Conservation (phyloP, 2,888 invertebrate species). For the Pollenia griseotomentosa region DNA sequence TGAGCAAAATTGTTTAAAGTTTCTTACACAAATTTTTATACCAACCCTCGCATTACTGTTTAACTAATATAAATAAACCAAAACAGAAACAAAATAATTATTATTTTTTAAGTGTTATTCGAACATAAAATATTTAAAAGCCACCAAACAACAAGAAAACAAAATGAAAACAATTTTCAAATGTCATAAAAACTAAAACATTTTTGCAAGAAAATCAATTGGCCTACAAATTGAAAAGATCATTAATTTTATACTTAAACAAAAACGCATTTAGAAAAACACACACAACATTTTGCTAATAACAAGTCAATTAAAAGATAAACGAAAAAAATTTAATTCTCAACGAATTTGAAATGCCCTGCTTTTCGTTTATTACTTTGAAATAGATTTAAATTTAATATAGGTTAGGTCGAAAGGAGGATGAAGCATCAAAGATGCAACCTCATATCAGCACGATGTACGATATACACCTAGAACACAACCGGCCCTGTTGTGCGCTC, state of each 20-base stretch:
- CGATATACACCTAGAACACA: too few relatives aligned
- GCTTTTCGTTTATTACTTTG: not conserved
- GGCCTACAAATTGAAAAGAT: slow-evolving; percentile 56
- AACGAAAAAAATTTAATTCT: not conserved
- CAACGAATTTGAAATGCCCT: not conserved
- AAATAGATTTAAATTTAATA: not conserved
- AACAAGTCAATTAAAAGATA: slow-evolving; percentile 22
- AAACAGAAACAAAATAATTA: slow-evolving; percentile 3
- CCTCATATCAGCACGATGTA: too few relatives aligned
- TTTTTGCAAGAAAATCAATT: slow-evolving; percentile 62
- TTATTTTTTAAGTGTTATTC: slow-evolving; percentile 7
- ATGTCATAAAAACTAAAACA: slow-evolving; percentile 29
- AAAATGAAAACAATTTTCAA: slow-evolving; percentile 30
- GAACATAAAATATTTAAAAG: slow-evolving; percentile 11
- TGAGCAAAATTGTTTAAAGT: too few relatives aligned
- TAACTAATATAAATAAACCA: not conserved
- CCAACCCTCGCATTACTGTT: not conserved
- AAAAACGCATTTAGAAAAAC: slow-evolving; percentile 6
- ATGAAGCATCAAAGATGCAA: too few relatives aligned
- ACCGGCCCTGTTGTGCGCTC: too few relatives aligned
- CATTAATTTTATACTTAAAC: slow-evolving; percentile 29
- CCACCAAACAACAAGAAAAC: slow-evolving; percentile 4
- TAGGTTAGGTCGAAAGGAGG: too few relatives aligned
- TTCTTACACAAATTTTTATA: too few relatives aligned
- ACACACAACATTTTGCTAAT: slow-evolving; percentile 13